Evolutionary conservation across 2,888 invertebrate species (phyloP).

Genomic region (Rhorus exstirpatorius): DNA sequence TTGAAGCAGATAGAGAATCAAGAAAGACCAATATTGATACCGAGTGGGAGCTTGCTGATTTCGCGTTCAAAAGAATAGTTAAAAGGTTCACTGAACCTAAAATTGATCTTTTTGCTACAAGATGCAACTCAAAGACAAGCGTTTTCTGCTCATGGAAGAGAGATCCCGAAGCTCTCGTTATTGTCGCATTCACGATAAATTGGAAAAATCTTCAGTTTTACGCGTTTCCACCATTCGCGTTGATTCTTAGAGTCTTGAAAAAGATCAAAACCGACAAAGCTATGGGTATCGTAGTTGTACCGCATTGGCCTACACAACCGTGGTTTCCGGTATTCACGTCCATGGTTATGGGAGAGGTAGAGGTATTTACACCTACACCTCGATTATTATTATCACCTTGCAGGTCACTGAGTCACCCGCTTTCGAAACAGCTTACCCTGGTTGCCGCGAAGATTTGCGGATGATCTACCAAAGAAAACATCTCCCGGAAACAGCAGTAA

Average conservation of each 20-base stretch:
- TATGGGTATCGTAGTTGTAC: slow-evolving; percentile 77
- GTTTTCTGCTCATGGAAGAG: slow-evolving; percentile 58
- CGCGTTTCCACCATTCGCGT: slow-evolving; percentile 67
- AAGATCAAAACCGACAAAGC: slow-evolving; percentile 74
- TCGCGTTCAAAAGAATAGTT: slow-evolving; percentile 59
- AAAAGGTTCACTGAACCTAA: no score
- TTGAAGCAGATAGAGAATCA: slow-evolving; percentile 69
- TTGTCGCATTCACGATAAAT: slow-evolving; percentile 48
- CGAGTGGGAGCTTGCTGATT: slow-evolving; percentile 64
- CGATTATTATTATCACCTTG: slow-evolving; percentile 73
- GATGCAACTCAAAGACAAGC: no score
- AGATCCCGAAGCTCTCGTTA: slow-evolving; percentile 43
- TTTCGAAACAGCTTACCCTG: slow-evolving; percentile 57
- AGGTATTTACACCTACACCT: slow-evolving; percentile 60
- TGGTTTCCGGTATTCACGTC: slow-evolving; percentile 75
- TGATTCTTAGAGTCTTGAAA: slow-evolving; percentile 55
- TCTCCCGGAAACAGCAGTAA: slow-evolving; percentile 58
- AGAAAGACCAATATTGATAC: slow-evolving; percentile 70
- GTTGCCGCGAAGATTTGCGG: slow-evolving; percentile 74
- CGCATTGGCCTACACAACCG: slow-evolving; percentile 75
- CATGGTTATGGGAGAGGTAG: slow-evolving; percentile 28
- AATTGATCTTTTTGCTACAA: slow-evolving; percentile 66
- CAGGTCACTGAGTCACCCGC: slow-evolving; percentile 73
- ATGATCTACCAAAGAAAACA: slow-evolving; percentile 65
- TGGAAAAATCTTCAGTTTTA: slow-evolving; percentile 45